These are phyloP conservation scores for Thymelicus sylvestris DNA, from an alignment of 2,888 invertebrate species.

Conservation along the genomic window DNA sequence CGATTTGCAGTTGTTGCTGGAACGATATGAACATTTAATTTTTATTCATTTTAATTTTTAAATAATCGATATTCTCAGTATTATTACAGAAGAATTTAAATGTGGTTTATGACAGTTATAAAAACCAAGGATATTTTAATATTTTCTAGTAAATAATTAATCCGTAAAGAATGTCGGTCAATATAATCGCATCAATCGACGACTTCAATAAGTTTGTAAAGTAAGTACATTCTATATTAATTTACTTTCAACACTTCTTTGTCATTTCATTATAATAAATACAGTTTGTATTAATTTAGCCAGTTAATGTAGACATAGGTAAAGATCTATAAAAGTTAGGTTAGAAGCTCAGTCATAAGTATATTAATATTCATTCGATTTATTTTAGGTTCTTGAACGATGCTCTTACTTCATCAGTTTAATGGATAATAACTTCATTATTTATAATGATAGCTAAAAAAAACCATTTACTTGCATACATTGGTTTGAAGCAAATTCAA, in stretches of 20 bases:
- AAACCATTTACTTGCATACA: no score
- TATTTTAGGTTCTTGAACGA: no score
- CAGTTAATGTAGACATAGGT: no score
- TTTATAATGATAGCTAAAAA: not conserved
- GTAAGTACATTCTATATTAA: conserved; percentile 51
- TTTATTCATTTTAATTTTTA: no score
- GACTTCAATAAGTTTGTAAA: conserved; percentile 78
- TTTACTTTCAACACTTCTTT: not conserved
- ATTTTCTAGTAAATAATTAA: conserved; percentile 28
- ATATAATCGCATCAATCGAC: conserved; percentile 74
- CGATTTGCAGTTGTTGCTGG: not conserved
- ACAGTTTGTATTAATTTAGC: not conserved
- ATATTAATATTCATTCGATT: no score
- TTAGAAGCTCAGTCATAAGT: not conserved
- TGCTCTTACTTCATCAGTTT: not conserved
- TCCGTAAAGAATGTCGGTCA: conserved; percentile 78
- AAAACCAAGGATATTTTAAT: not conserved
- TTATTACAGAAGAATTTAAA: not conserved
- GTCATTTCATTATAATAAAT: not conserved
- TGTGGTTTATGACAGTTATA: not conserved
- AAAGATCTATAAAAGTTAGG: not conserved
- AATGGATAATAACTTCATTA: not conserved
- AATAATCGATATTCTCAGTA: not conserved
- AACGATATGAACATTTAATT: no score
- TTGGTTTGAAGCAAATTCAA: not conserved